phyloP scores from a whole-genome alignment of 1,140 invertebrate species.

The Drosophila parabipectinata region DNA sequence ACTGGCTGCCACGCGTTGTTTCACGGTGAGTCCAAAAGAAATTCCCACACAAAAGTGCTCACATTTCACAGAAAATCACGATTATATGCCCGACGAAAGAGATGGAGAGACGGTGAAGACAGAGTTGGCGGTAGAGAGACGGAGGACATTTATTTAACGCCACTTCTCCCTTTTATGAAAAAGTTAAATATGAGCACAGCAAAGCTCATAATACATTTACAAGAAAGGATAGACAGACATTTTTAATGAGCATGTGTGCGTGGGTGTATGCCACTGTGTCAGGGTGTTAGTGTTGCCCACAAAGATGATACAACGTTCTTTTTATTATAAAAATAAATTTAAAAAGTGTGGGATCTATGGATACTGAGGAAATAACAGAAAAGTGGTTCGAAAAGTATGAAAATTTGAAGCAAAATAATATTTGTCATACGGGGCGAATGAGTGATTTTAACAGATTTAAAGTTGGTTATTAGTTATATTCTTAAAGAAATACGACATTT shows the following conservation, averaged over 20 bases:
- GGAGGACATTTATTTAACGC: conserved; percentile 71
- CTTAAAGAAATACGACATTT: too few species aligned
- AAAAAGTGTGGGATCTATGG: not conserved
- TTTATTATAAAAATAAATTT: not conserved
- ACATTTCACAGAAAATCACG: not conserved
- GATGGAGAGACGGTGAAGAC: too few species aligned
- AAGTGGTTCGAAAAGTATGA: not conserved
- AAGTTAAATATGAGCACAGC: conserved; percentile 71
- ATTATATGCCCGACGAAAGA: not conserved
- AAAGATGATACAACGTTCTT: conserved; percentile 14
- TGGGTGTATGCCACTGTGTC: conserved; percentile 21
- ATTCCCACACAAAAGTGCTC: not conserved
- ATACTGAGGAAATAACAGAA: not conserved
- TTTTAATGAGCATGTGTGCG: conserved; percentile 74
- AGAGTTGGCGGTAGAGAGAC: conserved; percentile 2
- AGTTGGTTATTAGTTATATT: too few species aligned
- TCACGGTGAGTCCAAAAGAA: conserved; percentile 83
- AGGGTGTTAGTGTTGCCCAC: conserved; percentile 6
- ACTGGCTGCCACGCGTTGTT: conserved; percentile 90
- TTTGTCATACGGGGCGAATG: too few species aligned
- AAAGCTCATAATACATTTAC: conserved; percentile 78
- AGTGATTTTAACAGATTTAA: too few species aligned
- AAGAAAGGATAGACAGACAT: conserved; percentile 54
- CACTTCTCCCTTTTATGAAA: conserved; percentile 70
- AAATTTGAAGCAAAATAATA: too few species aligned